Percentiles rank a stretch among this genome's conserved stretches.
Evolutionary conservation across 1,140 invertebrate species (phyloP).

Genomic region (Tetragnatha versicolor): DNA sequence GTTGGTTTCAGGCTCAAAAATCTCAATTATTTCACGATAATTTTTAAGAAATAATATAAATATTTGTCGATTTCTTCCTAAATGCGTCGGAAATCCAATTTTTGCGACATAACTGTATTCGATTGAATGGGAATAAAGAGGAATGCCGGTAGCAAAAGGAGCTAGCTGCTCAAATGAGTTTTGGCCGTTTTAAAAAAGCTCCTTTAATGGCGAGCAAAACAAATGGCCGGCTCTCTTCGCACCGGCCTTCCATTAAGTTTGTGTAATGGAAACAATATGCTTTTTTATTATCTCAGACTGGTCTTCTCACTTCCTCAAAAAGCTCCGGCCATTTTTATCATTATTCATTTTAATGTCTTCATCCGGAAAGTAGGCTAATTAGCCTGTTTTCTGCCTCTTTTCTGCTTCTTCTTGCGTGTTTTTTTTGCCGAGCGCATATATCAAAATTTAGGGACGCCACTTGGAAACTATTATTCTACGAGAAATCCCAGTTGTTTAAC

Average conservation of each 20-base stretch:
- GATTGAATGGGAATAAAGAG: too few species aligned
- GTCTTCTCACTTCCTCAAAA: slow-evolving; percentile 41
- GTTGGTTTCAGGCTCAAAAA: too few species aligned
- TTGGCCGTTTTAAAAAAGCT: slow-evolving; percentile 18
- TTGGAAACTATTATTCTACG: slow-evolving; percentile 34
- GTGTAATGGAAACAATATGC: slow-evolving; percentile 48
- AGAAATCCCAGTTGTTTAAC: slow-evolving; percentile 42
- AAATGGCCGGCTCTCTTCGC: slow-evolving; percentile 25
- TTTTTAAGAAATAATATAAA: too few species aligned
- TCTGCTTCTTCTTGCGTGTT: neutral
- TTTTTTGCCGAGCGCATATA: neutral
- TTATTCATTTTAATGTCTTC: slow-evolving; percentile 54
- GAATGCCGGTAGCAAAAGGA: too few species aligned
- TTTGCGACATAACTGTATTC: too few species aligned
- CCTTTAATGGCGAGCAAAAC: slow-evolving; percentile 41
- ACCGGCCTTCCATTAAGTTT: slow-evolving; percentile 12
- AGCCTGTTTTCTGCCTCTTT: slow-evolving; percentile 28
- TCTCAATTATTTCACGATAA: too few species aligned
- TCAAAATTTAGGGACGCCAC: slow-evolving; percentile 16
- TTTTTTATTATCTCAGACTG: slow-evolving; percentile 32
- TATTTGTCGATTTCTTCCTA: too few species aligned
- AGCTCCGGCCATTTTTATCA: slow-evolving; percentile 43
- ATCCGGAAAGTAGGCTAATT: slow-evolving; percentile 45
- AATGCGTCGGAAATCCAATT: too few species aligned
- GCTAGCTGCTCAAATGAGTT: too few species aligned